Base-by-base conservation (phyloP, 2,888 invertebrate genomes). In the Limnephilus auricula region DNA sequence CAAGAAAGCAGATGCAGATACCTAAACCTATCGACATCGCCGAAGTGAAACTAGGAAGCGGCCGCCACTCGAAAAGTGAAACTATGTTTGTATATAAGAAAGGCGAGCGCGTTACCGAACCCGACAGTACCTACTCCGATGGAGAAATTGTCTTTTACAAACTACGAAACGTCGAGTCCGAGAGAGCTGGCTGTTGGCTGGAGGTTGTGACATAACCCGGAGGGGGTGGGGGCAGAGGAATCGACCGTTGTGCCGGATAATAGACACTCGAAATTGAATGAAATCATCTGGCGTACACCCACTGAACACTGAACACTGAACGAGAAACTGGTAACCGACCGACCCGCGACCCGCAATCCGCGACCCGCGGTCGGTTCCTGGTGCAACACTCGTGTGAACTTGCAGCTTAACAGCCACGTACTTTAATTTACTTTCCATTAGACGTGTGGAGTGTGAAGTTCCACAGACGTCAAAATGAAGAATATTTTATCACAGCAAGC, bases 11-110 rank as follows among this genome's bases (percentile, higher is more conserved):
- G 18, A 25, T 45, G 65, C 18, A 65, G 65, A 65, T 65, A 25
- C 65, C 65, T 65, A 65, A 65, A 65, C 45, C 45, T 25, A 30
- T 50, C 85, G 85, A 84, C 90, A 31, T 30, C 25, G 87, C 87
- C 89, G 91, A 40, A 79, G 92, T 90, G 92, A 92, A 92, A 92
- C 92, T 92, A 92, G 92, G 92, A 92, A 92, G 92, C 90, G 91
- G 89, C 88, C 90, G 89, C 40, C 80, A 89, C 85, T 84, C 79
- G 82, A 88, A 91, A 91, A 92, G 92, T 91, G 92, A 92, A 92
- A 92, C 91, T 92, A 84, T 90, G 90, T 88, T 79, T 82, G 50
- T 37, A 50, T 37, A 90, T 88, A 88, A 90, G 91, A 91, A 92
- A 91, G 91, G 92, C 89, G 91, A 92, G 91, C 92, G 91, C 91